These are phyloP conservation scores for Isoperla grammatica DNA, from an alignment of 2,888 invertebrate species.

Conservation along the genomic window DNA sequence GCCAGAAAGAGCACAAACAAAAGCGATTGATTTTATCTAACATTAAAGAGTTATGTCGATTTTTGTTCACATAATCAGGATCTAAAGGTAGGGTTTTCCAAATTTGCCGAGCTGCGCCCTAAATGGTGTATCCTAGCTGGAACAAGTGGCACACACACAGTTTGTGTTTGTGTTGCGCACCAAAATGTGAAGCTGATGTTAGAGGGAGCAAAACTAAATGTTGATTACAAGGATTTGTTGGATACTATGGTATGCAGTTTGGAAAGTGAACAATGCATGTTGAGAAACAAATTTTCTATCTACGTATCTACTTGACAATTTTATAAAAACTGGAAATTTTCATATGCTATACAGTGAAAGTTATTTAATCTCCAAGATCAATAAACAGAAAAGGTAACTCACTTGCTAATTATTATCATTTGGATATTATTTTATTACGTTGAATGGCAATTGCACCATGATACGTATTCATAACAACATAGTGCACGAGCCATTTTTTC, in stretches of 20 bases:
- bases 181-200: slow-evolving; percentile 33
- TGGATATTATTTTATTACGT: too few relatives aligned
- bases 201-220: slow-evolving; percentile 23
- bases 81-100: slow-evolving; percentile 28
- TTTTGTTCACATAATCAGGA: slow-evolving; percentile 24
- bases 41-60: slow-evolving; percentile 24
- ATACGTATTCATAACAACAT: too few relatives aligned
- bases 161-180: slow-evolving; percentile 32
- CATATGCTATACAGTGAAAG: too few relatives aligned
- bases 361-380: too few relatives aligned
- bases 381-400: too few relatives aligned
- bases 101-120: slow-evolving; percentile 30
- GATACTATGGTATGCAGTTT: slow-evolving; percentile 13
- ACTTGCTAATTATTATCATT: too few relatives aligned
- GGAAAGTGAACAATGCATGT: slow-evolving; percentile 17
- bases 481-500: too few relatives aligned
- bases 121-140: slow-evolving; percentile 32
- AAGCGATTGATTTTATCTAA: slow-evolving; percentile 6
- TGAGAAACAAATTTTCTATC: too few relatives aligned
- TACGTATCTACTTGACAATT: too few relatives aligned
- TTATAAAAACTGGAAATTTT: too few relatives aligned
- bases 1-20: slow-evolving; percentile 1
- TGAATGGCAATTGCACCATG: too few relatives aligned
- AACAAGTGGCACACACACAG: slow-evolving; percentile 30
- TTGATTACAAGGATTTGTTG: slow-evolving; percentile 4